Evolutionary conservation across 2,113 vertebrate species (phyloP), one percentile per base, ranked within the genome.

Genomic region (Callospermophilus lateralis): DNA sequence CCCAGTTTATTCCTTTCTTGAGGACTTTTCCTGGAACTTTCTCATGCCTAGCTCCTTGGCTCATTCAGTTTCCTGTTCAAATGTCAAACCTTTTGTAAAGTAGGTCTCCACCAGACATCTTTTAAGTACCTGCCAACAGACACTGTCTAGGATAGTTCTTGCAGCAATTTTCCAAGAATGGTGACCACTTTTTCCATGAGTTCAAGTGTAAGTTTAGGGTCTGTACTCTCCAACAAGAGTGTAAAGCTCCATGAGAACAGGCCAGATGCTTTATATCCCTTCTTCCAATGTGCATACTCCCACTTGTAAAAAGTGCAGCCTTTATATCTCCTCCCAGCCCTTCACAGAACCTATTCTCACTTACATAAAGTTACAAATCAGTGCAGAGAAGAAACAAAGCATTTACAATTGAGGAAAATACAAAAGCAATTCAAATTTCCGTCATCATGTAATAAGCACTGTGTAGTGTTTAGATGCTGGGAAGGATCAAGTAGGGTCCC

Each of bases 351-450:
- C 8, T n/a, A 13, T 67, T 76, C 48, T 76, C 53, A 76, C 53
- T 83, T 30, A 85, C 34, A 58, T 16, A 39, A 61, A 93, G 45
- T 73, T 92, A 48, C 15, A 76, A 93, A 92, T 42, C 65, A 92
- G 4, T 34, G 2, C 26, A 86, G 13, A 93, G 30, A 90, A 34
- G 53, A 83, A 3, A 88, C 2, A 86, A 85, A 68, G 22, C 12
- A 81, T 93, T 88, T 85, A 63, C 16, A 63, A 51, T 68, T 84
- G 76, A 74, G 26, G 65, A 78, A 86, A 96, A 74, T 39, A 70
- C 76, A 85, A 89, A 85, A 63, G 61, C 61, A 63, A 63, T 77
- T 96, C 67, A 89, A 89, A 74, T 89, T 89, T 83, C 42, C 95
- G 48, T 22, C n/a, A 39, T 76, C 67, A 11, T 32, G 61, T 78